Evolutionary conservation across 92 coral and sea anemone genomes (phyloP).

Genomic region (Porites evermanni): DNA sequence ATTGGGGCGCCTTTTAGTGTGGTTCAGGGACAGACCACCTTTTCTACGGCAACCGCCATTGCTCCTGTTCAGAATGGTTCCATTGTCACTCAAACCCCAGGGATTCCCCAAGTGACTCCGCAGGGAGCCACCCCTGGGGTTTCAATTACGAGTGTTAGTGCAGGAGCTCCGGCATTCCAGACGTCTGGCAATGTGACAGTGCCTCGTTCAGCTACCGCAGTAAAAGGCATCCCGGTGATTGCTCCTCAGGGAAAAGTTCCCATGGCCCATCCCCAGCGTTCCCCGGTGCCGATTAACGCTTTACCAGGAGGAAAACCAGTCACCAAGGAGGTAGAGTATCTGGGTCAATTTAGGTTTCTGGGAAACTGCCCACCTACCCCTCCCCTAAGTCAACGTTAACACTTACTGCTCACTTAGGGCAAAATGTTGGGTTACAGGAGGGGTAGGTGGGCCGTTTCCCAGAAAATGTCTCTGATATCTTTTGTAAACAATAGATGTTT

Average conservation of each 20-base stretch:
- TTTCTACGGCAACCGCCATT: conserved; percentile 16
- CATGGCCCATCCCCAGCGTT: conserved; percentile 40
- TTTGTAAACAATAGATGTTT: no score
- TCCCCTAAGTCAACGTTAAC: no score
- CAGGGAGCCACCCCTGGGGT: conserved; percentile 71
- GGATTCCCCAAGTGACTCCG: conserved; percentile 62
- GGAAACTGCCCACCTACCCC: no score
- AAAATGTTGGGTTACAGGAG: no score
- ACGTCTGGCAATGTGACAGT: conserved; percentile 62
- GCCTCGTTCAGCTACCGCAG: conserved; percentile 52
- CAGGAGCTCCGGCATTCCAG: conserved; percentile 49
- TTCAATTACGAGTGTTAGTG: not conserved
- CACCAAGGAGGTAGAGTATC: conserved; percentile 39
- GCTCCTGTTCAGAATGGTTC: conserved; percentile 57
- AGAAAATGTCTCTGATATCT: no score
- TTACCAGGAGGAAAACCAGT: conserved; percentile 55
- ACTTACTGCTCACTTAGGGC: no score
- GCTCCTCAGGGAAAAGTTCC: conserved; percentile 56
- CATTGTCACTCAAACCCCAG: conserved; percentile 49
- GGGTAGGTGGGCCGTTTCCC: no score
- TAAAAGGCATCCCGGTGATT: conserved; percentile 36
- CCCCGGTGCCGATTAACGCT: conserved; percentile 47
- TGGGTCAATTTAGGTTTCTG: no score
- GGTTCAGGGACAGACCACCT: conserved; percentile 31
- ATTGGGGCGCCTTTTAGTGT: conserved; percentile 48